A percentile compares a stretch with the other conserved stretches of the same genome.
Conservation (phyloP, 2,888 invertebrate genomes). For the Theristus sp. region DNA sequence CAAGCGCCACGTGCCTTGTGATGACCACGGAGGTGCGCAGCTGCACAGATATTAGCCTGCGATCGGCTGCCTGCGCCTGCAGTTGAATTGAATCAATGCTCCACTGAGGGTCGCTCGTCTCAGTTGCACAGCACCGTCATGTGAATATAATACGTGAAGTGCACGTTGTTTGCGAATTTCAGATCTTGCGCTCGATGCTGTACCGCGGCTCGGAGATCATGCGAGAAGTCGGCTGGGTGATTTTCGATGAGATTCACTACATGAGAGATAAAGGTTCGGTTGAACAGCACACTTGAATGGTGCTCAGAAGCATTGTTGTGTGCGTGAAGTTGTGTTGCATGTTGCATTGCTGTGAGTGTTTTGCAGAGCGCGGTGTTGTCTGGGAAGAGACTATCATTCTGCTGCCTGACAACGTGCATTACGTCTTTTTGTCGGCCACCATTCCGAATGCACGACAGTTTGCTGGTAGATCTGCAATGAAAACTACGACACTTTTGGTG, state of each 20-base stretch:
- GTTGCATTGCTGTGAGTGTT: no score
- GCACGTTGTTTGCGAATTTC: no score
- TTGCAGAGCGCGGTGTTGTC: constrained; percentile 79
- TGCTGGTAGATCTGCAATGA: constrained; percentile 39
- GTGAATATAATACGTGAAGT: no score
- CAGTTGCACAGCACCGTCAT: no score
- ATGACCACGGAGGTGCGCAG: constrained; percentile 90
- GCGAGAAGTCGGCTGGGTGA: constrained; percentile 98
- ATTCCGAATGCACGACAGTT: constrained; percentile 92
- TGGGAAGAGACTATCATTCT: constrained; percentile 98
- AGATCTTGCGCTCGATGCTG: constrained; percentile 92
- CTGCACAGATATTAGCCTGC: no score
- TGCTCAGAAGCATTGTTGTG: not conserved
- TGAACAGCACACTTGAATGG: not conserved
- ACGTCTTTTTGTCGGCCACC: constrained; percentile 94
- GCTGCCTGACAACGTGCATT: constrained; percentile 87
- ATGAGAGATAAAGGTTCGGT: constrained; percentile 70
- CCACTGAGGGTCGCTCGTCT: no score
- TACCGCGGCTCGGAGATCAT: constrained; percentile 95
- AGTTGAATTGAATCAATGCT: no score
- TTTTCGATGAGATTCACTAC: constrained; percentile 99
- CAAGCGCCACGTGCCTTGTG: constrained; percentile 85
- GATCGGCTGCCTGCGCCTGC: no score
- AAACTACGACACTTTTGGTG: no score
- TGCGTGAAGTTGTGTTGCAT: not conserved